Evolutionary conservation across 2,888 invertebrate species (phyloP), one percentile per base, ranked within the genome.

Genomic region (Hermodice carunculata): DNA sequence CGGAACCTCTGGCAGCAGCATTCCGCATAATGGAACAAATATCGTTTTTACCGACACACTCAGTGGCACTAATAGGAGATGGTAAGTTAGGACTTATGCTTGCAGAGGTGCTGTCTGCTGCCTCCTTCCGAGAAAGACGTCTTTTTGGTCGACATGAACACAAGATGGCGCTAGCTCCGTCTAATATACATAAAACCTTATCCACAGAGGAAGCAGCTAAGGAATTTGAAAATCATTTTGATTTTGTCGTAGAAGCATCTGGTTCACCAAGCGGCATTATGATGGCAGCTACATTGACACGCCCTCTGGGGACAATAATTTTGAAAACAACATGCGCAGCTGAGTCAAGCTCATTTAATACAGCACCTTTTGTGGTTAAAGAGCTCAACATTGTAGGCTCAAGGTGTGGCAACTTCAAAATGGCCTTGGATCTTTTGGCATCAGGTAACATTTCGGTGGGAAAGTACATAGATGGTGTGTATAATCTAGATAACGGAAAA

Each of bases 1-100:
- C 60, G 0, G 71, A 71, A 48, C 71, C 71, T n/a, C 66, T 71
- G 32, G 71, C 71, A 4, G 71, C 71, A 14, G 69, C 71, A 3
- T 70, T 65, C 48, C 26, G 71, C 3, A 67, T 71, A 17, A 53
- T 67, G 6, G 71, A 71, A 46, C 71, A 71, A 46, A 40, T 42
- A 6, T 11, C 48, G 6, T 52, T 60, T 24, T 44, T 26, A 17
- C 26, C 29, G 26, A n/a, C 31, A 3, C 56, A 56, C 37, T 44
- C 29, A 19, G 64, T 71, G 8, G 67, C 62, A 6, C 49, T 71
- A 6, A 63, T 71, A 11, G 71, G 71, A 5, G 71, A 71, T 56
- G 71, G 71, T 17, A 71, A 70, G 34, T 61, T 71, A 11, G 71
- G 69, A 2, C 40, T 66, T 19, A 54, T 71, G 17, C 70, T 70